Base-by-base conservation (phyloP, 2,113 vertebrate genomes). In the Pungitius pungitius region DNA sequence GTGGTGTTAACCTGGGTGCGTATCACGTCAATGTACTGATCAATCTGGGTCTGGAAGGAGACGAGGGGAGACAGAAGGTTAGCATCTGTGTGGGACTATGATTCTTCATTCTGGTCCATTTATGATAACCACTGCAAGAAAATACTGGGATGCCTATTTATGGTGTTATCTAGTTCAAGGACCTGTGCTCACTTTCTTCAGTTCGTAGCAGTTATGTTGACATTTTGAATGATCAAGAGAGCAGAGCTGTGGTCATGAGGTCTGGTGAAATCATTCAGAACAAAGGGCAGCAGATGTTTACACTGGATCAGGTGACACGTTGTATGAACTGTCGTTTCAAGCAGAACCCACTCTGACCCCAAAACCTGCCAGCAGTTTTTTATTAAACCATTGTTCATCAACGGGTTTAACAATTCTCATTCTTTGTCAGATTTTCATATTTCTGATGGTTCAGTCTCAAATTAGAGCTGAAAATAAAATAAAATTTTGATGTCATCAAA, bases 11-110 rank as follows among this genome's bases (percentile, higher is more conserved):
- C 77, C 45, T 96, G 96, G 55, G 93, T 94, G 7, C 93, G 95
- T 35, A 62, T 92, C 8, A 96, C 69, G 55, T 94, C 94, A 14
- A 96, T 91, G 76, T 96, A 97, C 62, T 93, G 94, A 84, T 97
- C 96, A 40, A 97, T 96, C 92, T 96, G 95, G n/a, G 95, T 95
- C 96, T 97, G 90, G 1, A 73, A 30, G 4, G 26, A 67, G 40
- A 66, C 52, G 39, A 37, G n/a, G 18, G 8, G 35, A 54, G 45
- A 40, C 18, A 24, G 61, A 37, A 0, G 52, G 40, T 37, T 0
- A 63, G 26, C 26, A 14, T 54, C 8, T 22, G 18, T 17, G 17
- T 72, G 47, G 9, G 20, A n/a, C 22, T 24, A 35, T 0, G 5
- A 12, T 3, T 27, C 6, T 3, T 24, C 1, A 11, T 1, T 33